Conservation (phyloP, 2,113 vertebrate species). For the Dissostichus mawsoni region DNA sequence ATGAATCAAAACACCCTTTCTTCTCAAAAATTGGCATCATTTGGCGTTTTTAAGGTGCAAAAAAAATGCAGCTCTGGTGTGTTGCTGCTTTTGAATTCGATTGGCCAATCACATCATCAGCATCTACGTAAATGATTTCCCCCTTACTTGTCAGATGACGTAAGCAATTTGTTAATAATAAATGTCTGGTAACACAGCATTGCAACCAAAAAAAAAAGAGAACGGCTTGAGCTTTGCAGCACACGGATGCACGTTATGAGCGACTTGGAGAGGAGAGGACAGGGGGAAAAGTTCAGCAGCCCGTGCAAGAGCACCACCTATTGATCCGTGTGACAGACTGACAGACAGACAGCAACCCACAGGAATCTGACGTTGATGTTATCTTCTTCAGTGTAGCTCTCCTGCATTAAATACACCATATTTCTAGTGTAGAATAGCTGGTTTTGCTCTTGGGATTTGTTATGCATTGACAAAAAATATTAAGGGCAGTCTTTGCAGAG, state of each 20-base stretch:
- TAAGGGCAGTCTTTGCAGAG: constrained; percentile 9
- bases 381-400: constrained; percentile 15
- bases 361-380: constrained; percentile 36
- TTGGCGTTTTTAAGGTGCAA: background rate
- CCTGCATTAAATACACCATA: constrained; percentile 4
- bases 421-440: background rate
- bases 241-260: constrained; percentile 37
- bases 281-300: constrained; percentile 47
- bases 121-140: constrained; percentile 51
- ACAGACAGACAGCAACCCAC: constrained; percentile 44
- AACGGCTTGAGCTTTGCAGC: background rate
- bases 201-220: background rate
- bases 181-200: constrained; percentile 43
- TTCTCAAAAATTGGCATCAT: constrained; percentile 21
- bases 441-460: constrained; percentile 1
- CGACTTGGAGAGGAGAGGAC: constrained; percentile 51
- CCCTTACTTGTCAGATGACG: constrained; percentile 67
- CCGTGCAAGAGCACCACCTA: constrained; percentile 83
- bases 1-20: constrained; percentile 10
- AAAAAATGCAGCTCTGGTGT: too few species aligned
- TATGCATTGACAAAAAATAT: constrained; percentile 13
- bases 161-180: constrained; percentile 65
- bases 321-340: constrained; percentile 70
- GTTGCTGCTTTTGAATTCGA: constrained; percentile 26
- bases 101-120: constrained; percentile 50